Evolutionary conservation across 2,113 vertebrate species (phyloP).

Genomic region (Saimiri boliviensis): DNA sequence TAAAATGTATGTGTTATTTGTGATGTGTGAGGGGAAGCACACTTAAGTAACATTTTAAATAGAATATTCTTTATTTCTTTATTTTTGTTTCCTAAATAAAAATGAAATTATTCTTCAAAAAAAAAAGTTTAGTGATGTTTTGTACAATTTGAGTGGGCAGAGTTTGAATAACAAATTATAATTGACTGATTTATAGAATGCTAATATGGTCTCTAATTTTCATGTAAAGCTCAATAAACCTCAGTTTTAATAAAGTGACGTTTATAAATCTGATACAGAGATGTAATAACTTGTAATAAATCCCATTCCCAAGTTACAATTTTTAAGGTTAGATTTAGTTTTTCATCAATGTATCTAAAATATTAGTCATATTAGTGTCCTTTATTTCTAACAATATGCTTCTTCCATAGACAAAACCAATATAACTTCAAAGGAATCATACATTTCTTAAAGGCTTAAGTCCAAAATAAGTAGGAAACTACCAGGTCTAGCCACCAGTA

Average conservation of each 20-base stretch:
- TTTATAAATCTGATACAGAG: constrained; percentile 12
- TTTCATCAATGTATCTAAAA: not conserved
- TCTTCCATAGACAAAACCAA: not conserved
- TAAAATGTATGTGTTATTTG: not conserved
- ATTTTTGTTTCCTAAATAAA: not conserved
- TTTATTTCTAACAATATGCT: not conserved
- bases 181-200: not conserved
- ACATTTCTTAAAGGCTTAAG: not conserved
- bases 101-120: constrained; percentile 1
- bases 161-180: not conserved
- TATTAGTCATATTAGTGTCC: not conserved
- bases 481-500: not conserved
- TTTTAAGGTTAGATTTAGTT: not conserved
- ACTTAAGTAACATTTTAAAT: not conserved
- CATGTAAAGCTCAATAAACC: not conserved
- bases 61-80: not conserved
- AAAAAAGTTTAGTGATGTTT: no score
- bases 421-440: not conserved
- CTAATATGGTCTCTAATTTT: not conserved
- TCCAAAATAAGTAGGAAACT: not conserved
- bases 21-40: not conserved
- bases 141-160: not conserved
- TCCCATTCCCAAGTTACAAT: not conserved
- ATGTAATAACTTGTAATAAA: not conserved
- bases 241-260: not conserved